Conservation (phyloP, 2,113 vertebrate species). For the Lepus timidus region DNA sequence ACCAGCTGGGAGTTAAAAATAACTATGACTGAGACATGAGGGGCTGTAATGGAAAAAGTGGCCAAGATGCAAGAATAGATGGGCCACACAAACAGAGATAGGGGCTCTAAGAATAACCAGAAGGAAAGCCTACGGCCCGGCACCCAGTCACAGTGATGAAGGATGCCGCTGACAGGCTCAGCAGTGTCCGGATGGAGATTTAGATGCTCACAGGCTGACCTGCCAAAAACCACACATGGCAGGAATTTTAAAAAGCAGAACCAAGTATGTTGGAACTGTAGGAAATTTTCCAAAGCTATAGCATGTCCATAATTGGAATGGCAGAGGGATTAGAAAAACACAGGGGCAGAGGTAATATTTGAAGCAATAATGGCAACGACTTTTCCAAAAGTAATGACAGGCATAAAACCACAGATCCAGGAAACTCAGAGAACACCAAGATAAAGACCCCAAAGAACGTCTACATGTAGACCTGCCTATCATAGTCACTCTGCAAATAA, state of each 20-base stretch:
- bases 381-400: slow-evolving; percentile 44
- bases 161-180: not conserved
- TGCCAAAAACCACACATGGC: not conserved
- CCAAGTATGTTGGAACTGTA: not conserved
- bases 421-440: not conserved
- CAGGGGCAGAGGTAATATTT: not conserved
- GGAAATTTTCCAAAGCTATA: not conserved
- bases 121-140: slow-evolving; percentile 23
- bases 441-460: not conserved
- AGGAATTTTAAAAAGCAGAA: not conserved
- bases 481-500: slow-evolving; percentile 18
- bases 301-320: not conserved
- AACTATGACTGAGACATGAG: slow-evolving; percentile 58
- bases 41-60: slow-evolving; percentile 49
- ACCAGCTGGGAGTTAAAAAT: slow-evolving; percentile 45
- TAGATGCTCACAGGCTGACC: not conserved
- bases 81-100: slow-evolving; percentile 48
- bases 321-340: not conserved
- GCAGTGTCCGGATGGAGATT: not conserved
- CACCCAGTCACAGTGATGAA: slow-evolving; percentile 1
- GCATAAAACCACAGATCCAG: not conserved
- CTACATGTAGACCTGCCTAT: not conserved
- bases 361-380: not conserved
- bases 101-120: slow-evolving; percentile 55
- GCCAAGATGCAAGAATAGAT: slow-evolving; percentile 41